Evolutionary conservation across 1,140 invertebrate genomes (phyloP), one percentile per base, ranked within the genome.

Genomic region (Sitodiplosis mosellana): DNA sequence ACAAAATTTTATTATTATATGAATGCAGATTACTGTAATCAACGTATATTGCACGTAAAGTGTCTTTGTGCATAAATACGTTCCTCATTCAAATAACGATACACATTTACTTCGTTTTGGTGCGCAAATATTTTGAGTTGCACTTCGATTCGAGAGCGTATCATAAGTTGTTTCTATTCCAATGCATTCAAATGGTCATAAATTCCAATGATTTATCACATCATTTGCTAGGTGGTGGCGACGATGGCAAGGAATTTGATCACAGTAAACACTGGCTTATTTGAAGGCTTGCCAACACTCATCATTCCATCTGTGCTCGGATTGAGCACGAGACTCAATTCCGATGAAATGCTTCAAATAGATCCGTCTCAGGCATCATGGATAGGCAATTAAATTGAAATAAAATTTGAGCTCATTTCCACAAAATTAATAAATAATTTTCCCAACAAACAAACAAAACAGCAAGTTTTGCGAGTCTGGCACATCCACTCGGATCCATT

Each of bases 401-500:
- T 33, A 42, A 17, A 27, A 34, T 7, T 41, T 19, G 33, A 43
- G 33, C 41, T 21, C 27, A 19, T 33, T 41, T 49, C 11, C n/a
- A 4, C 33, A 7, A 7, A 34, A 8, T 34, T 8, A 7, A 34
- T 34, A 34, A 34, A 34, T 34, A 14, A 34, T 34, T 14, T 34
- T 34, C 66, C 38, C 56, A 83, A 80, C 80, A 43, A 81, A 78
- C n/a, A 67, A 83, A 20, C 76, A n/a, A n/a, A n/a, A n/a, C n/a
- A n/a, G n/a, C n/a, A n/a, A n/a, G n/a, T n/a, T n/a, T n/a, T n/a
- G n/a, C 78, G 54, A 68, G 77, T 49, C 72, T 83, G 45, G 69
- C 74, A 2, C 79, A 82, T 40, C 80, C 81, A 1, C n/a, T n/a
- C n/a, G 81, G 81, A 4, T 78, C 78, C 36, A 49, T 81, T 3